phyloP scores from a whole-genome alignment of 2,797 vertebrate species.

The Coracias cyanogaster region DNA sequence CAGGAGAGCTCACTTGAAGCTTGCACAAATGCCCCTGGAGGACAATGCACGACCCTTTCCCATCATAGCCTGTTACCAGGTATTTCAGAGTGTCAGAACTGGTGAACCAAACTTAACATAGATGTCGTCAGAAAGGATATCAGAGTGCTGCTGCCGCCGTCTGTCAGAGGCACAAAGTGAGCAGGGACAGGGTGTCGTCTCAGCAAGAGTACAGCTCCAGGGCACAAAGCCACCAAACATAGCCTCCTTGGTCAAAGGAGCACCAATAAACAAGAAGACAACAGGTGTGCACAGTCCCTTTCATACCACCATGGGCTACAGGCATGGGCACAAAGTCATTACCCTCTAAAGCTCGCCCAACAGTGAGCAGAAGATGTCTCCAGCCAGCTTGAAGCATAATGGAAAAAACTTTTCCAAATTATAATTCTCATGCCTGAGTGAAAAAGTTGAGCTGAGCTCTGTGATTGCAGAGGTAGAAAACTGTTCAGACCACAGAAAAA shows the following conservation, averaged over 20 bases:
- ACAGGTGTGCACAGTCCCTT: neutral
- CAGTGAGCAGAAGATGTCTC: neutral
- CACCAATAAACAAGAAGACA: neutral
- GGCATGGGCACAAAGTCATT: neutral
- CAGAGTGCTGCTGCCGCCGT: neutral
- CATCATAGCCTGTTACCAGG: neutral
- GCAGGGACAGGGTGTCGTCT: neutral
- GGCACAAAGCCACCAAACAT: rapidly evolving
- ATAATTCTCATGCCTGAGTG: neutral
- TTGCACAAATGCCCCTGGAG: neutral
- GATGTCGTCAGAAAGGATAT: neutral
- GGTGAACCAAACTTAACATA: neutral
- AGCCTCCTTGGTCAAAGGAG: neutral
- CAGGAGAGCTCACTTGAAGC: neutral
- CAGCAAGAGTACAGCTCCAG: neutral
- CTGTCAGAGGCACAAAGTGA: neutral
- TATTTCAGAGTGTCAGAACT: neutral
- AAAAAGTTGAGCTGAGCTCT: neutral
- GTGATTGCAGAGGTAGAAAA: neutral
- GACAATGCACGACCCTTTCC: rapidly evolving
- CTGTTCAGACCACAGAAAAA: neutral
- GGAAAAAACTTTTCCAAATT: neutral
- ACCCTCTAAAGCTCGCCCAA: no score
- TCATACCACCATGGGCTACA: neutral
- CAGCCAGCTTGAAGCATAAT: neutral